Conservation (phyloP, 2,113 vertebrate species). For the Okapia johnstoni region DNA sequence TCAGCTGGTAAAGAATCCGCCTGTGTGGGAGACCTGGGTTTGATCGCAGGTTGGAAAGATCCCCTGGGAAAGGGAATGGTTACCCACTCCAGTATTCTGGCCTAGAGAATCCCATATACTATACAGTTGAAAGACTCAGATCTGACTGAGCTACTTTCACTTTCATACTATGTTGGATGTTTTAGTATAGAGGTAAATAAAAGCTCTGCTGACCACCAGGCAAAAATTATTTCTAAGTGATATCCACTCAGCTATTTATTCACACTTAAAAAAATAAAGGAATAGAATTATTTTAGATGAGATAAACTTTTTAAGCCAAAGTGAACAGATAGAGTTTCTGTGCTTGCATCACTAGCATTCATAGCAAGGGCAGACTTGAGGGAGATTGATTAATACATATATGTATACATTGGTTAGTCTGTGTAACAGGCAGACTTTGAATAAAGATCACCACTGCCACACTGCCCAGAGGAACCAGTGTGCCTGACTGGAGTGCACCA, state of each 20-base stretch:
- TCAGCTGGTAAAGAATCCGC: neutral
- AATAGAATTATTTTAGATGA: slow-evolving; percentile 38
- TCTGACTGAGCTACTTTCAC: neutral
- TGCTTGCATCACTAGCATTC: neutral
- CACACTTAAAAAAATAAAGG: slow-evolving; percentile 20
- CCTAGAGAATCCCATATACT: neutral
- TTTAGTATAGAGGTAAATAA: slow-evolving; percentile 39
- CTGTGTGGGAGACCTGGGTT: neutral
- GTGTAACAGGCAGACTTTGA: slow-evolving; percentile 36
- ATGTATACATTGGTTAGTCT: neutral
- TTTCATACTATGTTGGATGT: neutral
- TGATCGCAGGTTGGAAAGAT: neutral
- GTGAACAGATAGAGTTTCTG: neutral
- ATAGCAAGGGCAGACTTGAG: slow-evolving; percentile 12
- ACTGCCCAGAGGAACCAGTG: neutral
- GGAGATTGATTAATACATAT: neutral
- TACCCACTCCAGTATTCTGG: neutral
- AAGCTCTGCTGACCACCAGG: neutral
- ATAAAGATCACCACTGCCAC: neutral
- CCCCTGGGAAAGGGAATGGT: neutral
- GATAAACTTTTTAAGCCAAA: slow-evolving; percentile 36
- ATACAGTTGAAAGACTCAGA: neutral
- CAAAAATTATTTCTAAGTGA: slow-evolving; percentile 51
- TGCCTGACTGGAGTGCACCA: neutral
- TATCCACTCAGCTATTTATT: slow-evolving; percentile 37